Conservation (phyloP, 2,113 vertebrate species). For the Aleadryas rufinucha region DNA sequence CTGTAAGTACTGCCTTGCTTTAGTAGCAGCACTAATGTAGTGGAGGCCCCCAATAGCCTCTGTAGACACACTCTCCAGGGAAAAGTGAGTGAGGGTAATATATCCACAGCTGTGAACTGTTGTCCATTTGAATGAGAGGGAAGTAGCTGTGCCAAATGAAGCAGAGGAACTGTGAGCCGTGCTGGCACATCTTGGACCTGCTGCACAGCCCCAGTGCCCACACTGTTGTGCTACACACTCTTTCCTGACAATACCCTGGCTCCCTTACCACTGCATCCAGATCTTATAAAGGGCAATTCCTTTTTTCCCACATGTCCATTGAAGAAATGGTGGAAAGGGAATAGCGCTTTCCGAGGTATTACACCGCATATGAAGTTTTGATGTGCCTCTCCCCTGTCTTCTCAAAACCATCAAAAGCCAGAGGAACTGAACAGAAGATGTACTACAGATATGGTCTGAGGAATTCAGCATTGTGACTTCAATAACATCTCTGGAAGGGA, state of each 20-base stretch:
- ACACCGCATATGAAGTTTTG: background rate
- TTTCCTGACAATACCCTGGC: background rate
- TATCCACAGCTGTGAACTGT: background rate
- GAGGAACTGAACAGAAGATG: background rate
- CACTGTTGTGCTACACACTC: rapidly evolving
- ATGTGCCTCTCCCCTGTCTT: background rate
- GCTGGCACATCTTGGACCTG: rapidly evolving
- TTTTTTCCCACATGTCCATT: background rate
- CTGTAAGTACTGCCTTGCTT: background rate
- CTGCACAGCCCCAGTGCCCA: background rate
- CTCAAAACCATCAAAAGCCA: background rate
- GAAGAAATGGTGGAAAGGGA: background rate
- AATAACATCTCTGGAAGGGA: background rate
- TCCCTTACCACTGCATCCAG: background rate
- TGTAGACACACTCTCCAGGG: background rate
- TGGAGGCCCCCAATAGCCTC: background rate
- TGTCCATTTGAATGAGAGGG: background rate
- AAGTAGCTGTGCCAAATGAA: background rate
- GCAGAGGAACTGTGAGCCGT: rapidly evolving
- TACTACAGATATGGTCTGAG: background rate
- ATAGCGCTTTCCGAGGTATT: background rate
- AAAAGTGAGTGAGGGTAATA: background rate
- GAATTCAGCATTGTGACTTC: background rate
- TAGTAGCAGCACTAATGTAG: background rate
- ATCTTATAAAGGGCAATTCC: background rate